A percentile compares a stretch with the other conserved stretches of the same genome.
Conservation (phyloP, 2,113 vertebrate genomes). For the Nyctereutes procyonoides region DNA sequence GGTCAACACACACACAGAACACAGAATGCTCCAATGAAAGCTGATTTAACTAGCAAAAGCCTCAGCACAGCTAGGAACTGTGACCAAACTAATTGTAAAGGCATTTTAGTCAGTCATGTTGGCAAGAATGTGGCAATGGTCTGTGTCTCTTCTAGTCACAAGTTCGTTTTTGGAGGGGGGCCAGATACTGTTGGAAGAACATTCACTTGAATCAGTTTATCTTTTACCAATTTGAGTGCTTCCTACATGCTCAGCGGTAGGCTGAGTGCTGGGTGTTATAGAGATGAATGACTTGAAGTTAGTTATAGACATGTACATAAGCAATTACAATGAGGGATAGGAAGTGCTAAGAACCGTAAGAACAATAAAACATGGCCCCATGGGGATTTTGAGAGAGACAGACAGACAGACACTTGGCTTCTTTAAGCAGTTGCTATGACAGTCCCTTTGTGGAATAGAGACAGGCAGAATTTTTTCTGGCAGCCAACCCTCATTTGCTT, state of each 20-base stretch:
- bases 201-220: slow-evolving; percentile 39
- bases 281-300: slow-evolving; percentile 30
- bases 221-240: slow-evolving; percentile 4
- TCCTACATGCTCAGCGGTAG: neutral
- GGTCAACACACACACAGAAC: slow-evolving; percentile 46
- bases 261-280: slow-evolving; percentile 10
- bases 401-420: neutral
- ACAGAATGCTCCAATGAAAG: slow-evolving; percentile 26
- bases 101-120: slow-evolving; percentile 56
- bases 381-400: neutral
- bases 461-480: neutral
- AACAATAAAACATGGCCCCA: slow-evolving; percentile 12
- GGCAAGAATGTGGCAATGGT: slow-evolving; percentile 32
- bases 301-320: slow-evolving; percentile 5
- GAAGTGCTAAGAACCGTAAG: neutral
- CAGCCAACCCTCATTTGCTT: neutral
- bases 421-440: slow-evolving; percentile 29
- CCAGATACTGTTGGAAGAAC: slow-evolving; percentile 45
- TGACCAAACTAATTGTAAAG: slow-evolving; percentile 34
- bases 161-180: slow-evolving; percentile 47
- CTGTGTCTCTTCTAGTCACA: slow-evolving; percentile 35
- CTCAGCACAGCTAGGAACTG: slow-evolving; percentile 31
- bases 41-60: slow-evolving; percentile 58
- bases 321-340: neutral
- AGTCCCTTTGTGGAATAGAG: neutral